phyloP scores from a whole-genome alignment of 2,113 vertebrate species.

The Mungos mungo region DNA sequence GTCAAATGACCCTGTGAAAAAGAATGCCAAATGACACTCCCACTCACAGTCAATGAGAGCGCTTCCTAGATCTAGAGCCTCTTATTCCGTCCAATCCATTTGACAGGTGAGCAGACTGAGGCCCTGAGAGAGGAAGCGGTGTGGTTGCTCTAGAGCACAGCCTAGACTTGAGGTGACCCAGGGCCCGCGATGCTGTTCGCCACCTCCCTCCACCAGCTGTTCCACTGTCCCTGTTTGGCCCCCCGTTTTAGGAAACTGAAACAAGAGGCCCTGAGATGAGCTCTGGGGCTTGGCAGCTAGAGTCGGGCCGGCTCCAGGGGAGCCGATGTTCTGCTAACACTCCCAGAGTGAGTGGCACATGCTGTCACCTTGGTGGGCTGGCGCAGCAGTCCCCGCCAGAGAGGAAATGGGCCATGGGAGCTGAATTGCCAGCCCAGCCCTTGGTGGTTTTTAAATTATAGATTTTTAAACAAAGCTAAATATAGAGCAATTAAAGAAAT shows the following conservation, averaged over 20 bases:
- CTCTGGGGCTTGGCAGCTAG: not conserved
- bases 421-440: constrained; percentile 56
- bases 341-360: not conserved
- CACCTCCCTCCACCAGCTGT: not conserved
- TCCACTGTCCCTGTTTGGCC: no score
- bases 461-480: constrained; percentile 69
- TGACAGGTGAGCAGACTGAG: not conserved
- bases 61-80: not conserved
- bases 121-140: not conserved
- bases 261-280: not conserved
- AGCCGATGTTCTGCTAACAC: constrained; percentile 29
- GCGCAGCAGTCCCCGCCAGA: not conserved
- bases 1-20: not conserved
- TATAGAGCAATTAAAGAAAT: constrained; percentile 68
- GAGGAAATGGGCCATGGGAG: constrained; percentile 59
- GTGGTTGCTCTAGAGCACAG: not conserved
- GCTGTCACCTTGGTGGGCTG: constrained; percentile 21
- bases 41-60: not conserved
- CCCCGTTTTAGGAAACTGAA: not conserved
- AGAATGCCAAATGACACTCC: no score
- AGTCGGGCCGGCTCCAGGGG: not conserved
- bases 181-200: not conserved
- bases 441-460: constrained; percentile 70
- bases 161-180: not conserved
- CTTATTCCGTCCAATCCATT: not conserved